A percentile compares a stretch with the other conserved stretches of the same genome.
These are phyloP conservation scores for Cylloceria caligata DNA, from an alignment of 2,888 invertebrate genomes.

Conservation along the genomic window DNA sequence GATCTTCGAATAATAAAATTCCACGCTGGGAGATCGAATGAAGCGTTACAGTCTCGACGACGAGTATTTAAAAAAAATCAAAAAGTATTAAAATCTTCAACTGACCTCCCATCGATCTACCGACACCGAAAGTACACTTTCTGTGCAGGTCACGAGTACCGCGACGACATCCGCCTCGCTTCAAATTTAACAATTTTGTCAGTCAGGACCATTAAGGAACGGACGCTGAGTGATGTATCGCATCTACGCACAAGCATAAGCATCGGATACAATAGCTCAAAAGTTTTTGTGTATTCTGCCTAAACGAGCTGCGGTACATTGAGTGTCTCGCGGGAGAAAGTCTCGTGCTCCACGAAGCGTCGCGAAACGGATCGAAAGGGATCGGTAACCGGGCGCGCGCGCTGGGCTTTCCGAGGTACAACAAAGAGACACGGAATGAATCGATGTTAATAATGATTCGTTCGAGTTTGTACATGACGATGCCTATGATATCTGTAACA, in stretches of 20 bases:
- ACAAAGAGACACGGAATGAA: constrained; percentile 41
- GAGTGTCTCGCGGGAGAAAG: constrained; percentile 57
- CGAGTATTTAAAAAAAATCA: too few relatives aligned
- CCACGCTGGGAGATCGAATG: too few relatives aligned
- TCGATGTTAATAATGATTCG: constrained; percentile 21
- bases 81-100: too few relatives aligned
- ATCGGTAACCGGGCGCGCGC: constrained; percentile 25
- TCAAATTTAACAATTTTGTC: neutral
- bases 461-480: neutral
- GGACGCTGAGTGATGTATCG: neutral
- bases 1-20: neutral
- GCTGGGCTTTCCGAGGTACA: constrained; percentile 25
- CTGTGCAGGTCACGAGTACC: neutral
- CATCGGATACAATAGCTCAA: neutral
- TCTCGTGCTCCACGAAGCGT: constrained; percentile 64
- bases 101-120: too few relatives aligned
- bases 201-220: neutral
- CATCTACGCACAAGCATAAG: neutral
- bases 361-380: constrained; percentile 65
- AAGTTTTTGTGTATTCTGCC: neutral
- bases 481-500: neutral
- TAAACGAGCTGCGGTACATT: constrained; percentile 34
- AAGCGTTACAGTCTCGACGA: too few relatives aligned
- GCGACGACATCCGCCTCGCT: neutral
- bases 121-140: too few relatives aligned